Evolutionary conservation across 2,888 invertebrate genomes (phyloP), one percentile per base, ranked within the genome.

Genomic region (Endomychus coccineus): DNA sequence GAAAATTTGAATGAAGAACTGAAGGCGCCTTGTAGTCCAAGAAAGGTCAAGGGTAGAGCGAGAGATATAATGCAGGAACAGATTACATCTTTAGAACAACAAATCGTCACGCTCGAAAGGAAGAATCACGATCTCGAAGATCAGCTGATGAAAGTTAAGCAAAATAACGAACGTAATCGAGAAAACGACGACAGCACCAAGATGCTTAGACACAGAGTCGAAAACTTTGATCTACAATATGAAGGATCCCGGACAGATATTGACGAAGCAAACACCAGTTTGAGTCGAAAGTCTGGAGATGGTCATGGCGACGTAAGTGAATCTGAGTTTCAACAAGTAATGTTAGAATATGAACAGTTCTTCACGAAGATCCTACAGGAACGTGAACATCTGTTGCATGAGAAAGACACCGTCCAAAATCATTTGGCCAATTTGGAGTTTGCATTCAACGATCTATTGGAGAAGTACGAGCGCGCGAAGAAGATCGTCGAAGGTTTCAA

Each of bases 381-480:
- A 27, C 51, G 57, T 21, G 50, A 59, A 35, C 25, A 38, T 5
- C 19, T 57, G 6, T 38, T 53, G 14, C 40, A 47, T 3, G 53
- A 60, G 33, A 56, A 55, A 16, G 47, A 53, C 12, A 35, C 49
- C 6, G 42, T 49, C 1, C 36, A 42, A 22, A 39, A 41, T 7
- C 59, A 64, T 44, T 40, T 59, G 13, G 46, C 51, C 2, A 58
- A 60, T 42, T 40, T 65, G 14, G 61, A 63, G 42, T 30, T 33
- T 4, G 53, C 61, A 14, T 62, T 59, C 39, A 42, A 49, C n/a
- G 56, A 59, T 27, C 40, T 65, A 4, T 30, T 61, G 9, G 49
- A 52, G 11, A 62, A 61, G 39, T 63, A 56, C 40, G 57, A 58
- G 37, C 52, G 54, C 27, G 50, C 62, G 0, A 62, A 59, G 45